Conservation (phyloP, 2,797 vertebrate genomes). For the Pithecia hirsuta region DNA sequence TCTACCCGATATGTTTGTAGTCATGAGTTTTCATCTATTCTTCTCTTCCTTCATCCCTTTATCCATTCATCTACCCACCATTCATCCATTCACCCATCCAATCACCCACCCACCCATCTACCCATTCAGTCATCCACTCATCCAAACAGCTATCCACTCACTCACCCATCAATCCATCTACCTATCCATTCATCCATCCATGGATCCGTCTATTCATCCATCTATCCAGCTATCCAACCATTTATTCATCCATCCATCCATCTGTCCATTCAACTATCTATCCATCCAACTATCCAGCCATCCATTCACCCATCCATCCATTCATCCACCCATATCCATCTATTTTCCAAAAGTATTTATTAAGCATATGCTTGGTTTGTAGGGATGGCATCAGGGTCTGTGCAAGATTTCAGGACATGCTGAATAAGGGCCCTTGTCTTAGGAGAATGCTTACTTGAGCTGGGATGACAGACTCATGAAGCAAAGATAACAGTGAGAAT, state of each 20-base stretch:
- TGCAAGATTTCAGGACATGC: background rate
- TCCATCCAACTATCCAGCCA: background rate
- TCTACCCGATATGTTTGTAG: background rate
- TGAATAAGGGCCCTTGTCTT: background rate
- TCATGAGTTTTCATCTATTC: background rate
- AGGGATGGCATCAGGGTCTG: background rate
- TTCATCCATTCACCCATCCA: background rate
- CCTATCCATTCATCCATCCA: background rate
- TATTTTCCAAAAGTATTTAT: background rate
- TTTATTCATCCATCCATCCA: background rate
- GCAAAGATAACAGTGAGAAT: background rate
- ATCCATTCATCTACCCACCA: background rate
- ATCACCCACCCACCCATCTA: background rate
- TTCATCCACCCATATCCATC: background rate
- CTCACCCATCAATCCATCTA: background rate
- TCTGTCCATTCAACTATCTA: background rate
- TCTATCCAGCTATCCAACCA: fast-evolving
- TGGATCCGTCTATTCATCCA: background rate
- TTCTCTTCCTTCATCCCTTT: background rate
- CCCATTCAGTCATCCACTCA: no score
- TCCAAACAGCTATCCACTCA: background rate
- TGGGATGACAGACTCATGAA: background rate
- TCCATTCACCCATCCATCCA: background rate
- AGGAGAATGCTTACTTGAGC: background rate
- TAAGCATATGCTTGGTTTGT: background rate